Evolutionary conservation across 1,140 invertebrate genomes (phyloP), one percentile per base, ranked within the genome.

Genomic region (Tachypleus tridentatus): DNA sequence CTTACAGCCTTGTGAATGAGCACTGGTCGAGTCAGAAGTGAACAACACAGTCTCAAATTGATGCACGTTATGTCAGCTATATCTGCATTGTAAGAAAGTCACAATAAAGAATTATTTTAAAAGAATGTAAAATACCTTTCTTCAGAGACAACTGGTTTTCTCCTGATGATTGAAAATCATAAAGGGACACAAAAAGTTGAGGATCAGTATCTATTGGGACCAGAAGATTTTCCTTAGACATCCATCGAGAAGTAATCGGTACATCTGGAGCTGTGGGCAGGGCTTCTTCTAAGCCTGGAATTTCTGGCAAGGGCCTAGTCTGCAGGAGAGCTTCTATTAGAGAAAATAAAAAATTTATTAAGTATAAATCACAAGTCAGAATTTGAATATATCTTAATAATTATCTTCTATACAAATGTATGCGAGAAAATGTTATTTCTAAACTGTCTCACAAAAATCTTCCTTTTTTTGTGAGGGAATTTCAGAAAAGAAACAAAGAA

Each of bases 141-240:
- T 91, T 89, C 64, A 99, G 84, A 76, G 89, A 91, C 66, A 99
- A 83, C 79, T 99, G 97, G 81, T 99, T 98, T 75, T 98, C 96
- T 57, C 96, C 96, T 64, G 82, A 81, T 53, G 82, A 93, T 79
- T 97, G 91, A 79, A 99, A 99, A 79, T 99, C 97, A 76, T 99
- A 99, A 60, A 99, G 82, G 29, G 96, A 96, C 53, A 99, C 93
- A 74, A 81, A 82, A 64, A 93, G 82, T 78, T 89, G 93, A 50
- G 88, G 89, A 73, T 94, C 92, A 73, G 91, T 84, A 73, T 92
- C 91, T 7, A 65, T 64, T 58, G 88, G 70, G n/a, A 73, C 84
- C 69, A 97, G 79, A 51, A 97, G 85, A 79, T 97, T 97, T 78
- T 98, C 94, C 76, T 94, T 94, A 62, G 92, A 96, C 63, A 92